These are phyloP conservation scores for Drosophila nigromelanica DNA, from an alignment of 1,140 invertebrate species.

Conservation along the genomic window DNA sequence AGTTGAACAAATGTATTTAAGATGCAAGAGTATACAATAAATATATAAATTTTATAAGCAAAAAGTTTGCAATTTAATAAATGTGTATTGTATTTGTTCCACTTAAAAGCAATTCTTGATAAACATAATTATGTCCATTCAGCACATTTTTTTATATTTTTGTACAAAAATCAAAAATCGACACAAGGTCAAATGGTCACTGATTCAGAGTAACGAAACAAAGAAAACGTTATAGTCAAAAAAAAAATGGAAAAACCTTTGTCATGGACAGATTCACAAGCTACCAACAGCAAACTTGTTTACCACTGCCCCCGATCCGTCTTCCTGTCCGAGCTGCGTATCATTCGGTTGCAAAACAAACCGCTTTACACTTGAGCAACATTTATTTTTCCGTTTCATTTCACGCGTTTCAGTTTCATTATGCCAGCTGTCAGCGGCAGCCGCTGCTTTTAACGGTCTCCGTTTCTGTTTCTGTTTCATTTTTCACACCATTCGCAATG, in stretches of 20 bases:
- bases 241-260: conserved; percentile 35
- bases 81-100: too few relatives aligned
- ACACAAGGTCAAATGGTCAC: conserved; percentile 45
- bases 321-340: background rate
- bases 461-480: conserved; percentile 38
- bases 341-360: conserved; percentile 29
- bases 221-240: background rate
- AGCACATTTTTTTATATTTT: conserved; percentile 22
- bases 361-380: conserved; percentile 64
- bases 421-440: conserved; percentile 65
- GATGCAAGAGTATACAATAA: too few relatives aligned
- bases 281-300: conserved; percentile 3
- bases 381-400: conserved; percentile 68
- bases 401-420: conserved; percentile 63
- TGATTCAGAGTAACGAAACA: conserved; percentile 7
- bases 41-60: background rate
- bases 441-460: conserved; percentile 37
- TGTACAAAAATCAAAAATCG: conserved; percentile 26
- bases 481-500: conserved; percentile 63
- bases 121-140: conserved; percentile 16
- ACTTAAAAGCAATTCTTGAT: background rate
- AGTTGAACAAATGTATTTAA: too few relatives aligned
- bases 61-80: background rate
- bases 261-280: conserved; percentile 38
- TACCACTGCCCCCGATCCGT: background rate